Conservation (phyloP, 2,888 invertebrate species). For the Galerucella calmariensis region DNA sequence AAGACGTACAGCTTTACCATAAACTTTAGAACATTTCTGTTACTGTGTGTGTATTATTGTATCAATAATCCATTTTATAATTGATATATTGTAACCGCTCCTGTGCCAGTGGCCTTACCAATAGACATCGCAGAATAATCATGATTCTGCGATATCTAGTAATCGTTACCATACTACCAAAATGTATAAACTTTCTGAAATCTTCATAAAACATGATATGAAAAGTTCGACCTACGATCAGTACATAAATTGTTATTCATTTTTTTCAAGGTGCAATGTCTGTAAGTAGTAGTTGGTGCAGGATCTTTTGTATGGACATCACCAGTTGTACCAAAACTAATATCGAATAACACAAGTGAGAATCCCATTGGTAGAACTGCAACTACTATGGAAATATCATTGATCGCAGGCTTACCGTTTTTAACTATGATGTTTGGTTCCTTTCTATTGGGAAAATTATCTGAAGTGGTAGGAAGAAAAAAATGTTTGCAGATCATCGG, state of each 20-base stretch:
- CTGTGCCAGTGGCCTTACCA: no score
- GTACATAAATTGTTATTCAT: neutral
- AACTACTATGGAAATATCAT: slow-evolving; percentile 42
- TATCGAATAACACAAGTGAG: slow-evolving; percentile 29
- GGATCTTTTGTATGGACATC: slow-evolving; percentile 45
- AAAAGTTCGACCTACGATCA: no score
- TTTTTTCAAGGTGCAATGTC: slow-evolving; percentile 16
- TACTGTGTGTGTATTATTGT: no score
- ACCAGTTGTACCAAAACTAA: slow-evolving; percentile 46
- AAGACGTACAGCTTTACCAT: no score
- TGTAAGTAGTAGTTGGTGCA: slow-evolving; percentile 10
- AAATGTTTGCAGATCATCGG: slow-evolving; percentile 72
- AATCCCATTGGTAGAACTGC: slow-evolving; percentile 44
- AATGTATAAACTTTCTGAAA: no score
- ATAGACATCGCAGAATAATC: no score
- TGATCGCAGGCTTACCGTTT: slow-evolving; percentile 42
- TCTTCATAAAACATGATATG: no score
- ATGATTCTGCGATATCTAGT: no score
- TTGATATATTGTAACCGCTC: no score
- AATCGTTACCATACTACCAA: no score
- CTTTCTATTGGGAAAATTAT: slow-evolving; percentile 35
- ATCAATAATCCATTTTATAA: no score
- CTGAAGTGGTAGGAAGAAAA: slow-evolving; percentile 69
- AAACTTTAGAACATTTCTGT: no score
- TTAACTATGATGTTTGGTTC: slow-evolving; percentile 45